A percentile compares a stretch with the other conserved stretches of the same genome.
These are phyloP conservation scores for Sesamia nonagrioides DNA, from an alignment of 1,140 invertebrate species.

Conservation along the genomic window DNA sequence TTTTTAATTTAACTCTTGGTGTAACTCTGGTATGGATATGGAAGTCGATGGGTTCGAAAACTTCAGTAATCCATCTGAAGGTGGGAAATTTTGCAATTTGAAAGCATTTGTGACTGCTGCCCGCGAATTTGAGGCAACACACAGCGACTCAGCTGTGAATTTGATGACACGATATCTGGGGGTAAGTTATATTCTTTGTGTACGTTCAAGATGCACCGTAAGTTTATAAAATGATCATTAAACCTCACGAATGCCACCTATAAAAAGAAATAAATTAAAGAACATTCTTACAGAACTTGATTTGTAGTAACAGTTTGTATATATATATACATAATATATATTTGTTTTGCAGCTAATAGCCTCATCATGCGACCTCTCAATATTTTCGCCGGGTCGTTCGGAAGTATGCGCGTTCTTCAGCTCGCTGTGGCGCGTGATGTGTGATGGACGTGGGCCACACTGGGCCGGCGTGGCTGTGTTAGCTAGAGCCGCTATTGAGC, in stretches of 20 bases:
- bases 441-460: constrained; percentile 75
- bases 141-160: constrained; percentile 81
- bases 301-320: neutral
- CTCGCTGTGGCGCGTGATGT: constrained; percentile 84
- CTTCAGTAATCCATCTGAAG: constrained; percentile 72
- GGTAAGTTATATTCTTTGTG: constrained; percentile 62
- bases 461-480: constrained; percentile 90
- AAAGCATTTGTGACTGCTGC: constrained; percentile 83
- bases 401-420: constrained; percentile 85
- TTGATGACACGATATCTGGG: constrained; percentile 82
- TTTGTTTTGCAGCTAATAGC: constrained; percentile 80
- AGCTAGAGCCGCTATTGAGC: constrained; percentile 88
- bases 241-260: too few relatives aligned
- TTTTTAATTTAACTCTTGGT: neutral
- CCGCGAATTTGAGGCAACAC: constrained; percentile 83
- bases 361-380: constrained; percentile 80
- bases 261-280: too few relatives aligned
- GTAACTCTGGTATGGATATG: constrained; percentile 58
- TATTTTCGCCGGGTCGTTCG: constrained; percentile 80
- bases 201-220: neutral
- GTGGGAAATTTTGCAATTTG: constrained; percentile 79
- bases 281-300: neutral
- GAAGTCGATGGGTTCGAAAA: constrained; percentile 77
- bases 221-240: neutral
- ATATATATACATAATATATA: neutral